Percentiles rank a stretch among this genome's conserved stretches.
phyloP scores from a whole-genome alignment of 2,888 invertebrate species.

The Apamea sordens region DNA sequence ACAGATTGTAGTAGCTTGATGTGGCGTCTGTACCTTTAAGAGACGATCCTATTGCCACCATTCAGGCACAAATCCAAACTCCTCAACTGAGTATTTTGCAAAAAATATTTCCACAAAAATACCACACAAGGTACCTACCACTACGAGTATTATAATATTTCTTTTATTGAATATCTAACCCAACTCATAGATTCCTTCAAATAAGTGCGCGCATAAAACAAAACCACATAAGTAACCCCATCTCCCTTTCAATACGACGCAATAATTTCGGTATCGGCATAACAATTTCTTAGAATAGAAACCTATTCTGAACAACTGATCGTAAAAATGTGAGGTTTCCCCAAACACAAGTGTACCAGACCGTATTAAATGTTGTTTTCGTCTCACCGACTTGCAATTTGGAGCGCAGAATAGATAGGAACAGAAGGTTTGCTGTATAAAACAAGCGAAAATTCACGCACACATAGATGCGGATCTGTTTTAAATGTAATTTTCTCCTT shows the following conservation, averaged over 20 bases:
- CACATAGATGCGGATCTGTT: not conserved
- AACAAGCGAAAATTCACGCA: not conserved
- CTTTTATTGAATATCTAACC: constrained; percentile 1
- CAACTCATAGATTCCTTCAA: not conserved
- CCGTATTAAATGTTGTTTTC: constrained; percentile 79
- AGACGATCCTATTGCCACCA: too few species aligned
- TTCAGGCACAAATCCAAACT: too few species aligned
- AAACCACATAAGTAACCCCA: constrained; percentile 37
- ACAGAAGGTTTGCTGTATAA: constrained; percentile 8
- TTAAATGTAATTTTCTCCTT: not conserved
- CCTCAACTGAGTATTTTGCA: not conserved
- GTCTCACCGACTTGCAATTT: constrained; percentile 60
- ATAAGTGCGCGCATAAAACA: constrained; percentile 39
- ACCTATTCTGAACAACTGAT: constrained; percentile 65
- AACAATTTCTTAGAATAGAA: constrained; percentile 63
- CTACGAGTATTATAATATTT: not conserved
- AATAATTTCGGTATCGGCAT: constrained; percentile 59
- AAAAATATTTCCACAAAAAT: not conserved
- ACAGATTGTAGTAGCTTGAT: too few species aligned
- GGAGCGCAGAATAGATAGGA: constrained; percentile 14
- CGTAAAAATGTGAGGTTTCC: constrained; percentile 65
- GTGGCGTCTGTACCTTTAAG: too few species aligned
- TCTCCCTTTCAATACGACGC: constrained; percentile 54
- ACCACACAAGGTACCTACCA: too few species aligned
- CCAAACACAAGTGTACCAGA: constrained; percentile 72